Conservation (phyloP, 2,113 vertebrate genomes). For the Spea multiplicata region DNA sequence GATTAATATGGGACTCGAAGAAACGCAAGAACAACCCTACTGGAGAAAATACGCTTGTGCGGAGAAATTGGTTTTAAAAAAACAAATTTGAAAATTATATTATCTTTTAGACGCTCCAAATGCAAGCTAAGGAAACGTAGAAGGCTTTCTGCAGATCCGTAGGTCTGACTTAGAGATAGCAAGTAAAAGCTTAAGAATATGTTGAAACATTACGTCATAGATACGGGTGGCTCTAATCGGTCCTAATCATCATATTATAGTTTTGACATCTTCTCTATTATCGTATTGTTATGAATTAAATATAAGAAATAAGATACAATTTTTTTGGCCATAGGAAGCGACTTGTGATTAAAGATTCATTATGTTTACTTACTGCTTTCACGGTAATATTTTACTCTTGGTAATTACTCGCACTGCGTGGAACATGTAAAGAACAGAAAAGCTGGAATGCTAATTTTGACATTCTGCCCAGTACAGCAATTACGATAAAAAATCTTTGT, state of each 20-base stretch:
- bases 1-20: constrained; percentile 60
- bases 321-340: not conserved
- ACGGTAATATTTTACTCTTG: not conserved
- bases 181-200: too few species aligned
- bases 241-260: too few species aligned
- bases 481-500: constrained; percentile 7
- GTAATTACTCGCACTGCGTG: constrained; percentile 27
- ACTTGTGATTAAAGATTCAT: not conserved
- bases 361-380: constrained; percentile 9
- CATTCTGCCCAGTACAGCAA: constrained; percentile 17
- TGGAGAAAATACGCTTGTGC: constrained; percentile 26
- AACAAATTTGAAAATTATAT: not conserved
- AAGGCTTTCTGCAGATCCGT: too few species aligned
- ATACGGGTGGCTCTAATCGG: too few species aligned
- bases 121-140: too few species aligned
- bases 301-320: not conserved
- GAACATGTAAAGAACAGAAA: constrained; percentile 30
- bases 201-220: too few species aligned
- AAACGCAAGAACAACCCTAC: constrained; percentile 46
- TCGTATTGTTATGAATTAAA: not conserved
- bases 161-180: too few species aligned
- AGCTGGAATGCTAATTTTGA: not conserved
- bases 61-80: constrained; percentile 8
- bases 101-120: too few species aligned
- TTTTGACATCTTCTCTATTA: not conserved